Evolutionary conservation across 2,113 vertebrate species (phyloP).

Genomic region (Poeciliopsis turrubarensis): DNA sequence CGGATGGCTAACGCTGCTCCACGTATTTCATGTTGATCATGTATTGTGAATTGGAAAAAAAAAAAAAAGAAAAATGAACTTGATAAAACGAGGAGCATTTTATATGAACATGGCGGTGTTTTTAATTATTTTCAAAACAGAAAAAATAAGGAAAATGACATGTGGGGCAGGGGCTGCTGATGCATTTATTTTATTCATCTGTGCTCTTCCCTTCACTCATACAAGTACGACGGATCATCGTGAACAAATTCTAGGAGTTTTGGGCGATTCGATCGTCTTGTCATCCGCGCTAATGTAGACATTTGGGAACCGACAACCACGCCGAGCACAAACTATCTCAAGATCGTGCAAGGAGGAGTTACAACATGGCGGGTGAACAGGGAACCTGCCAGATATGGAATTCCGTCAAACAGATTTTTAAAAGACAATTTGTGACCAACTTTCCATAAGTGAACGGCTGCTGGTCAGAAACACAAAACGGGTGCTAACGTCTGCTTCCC

Average conservation of each 20-base stretch:
- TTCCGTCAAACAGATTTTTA: slow-evolving; percentile 5
- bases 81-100: slow-evolving; percentile 36
- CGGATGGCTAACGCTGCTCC: slow-evolving; percentile 19
- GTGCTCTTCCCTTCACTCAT: slow-evolving; percentile 35
- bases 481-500: slow-evolving; percentile 49
- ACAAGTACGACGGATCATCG: background rate
- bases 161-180: slow-evolving; percentile 9
- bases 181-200: slow-evolving; percentile 25
- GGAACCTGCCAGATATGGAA: background rate
- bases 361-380: background rate
- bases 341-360: background rate
- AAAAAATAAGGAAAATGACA: background rate
- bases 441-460: background rate
- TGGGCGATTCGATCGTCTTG: background rate
- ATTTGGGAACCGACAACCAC: background rate
- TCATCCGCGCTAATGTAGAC: background rate
- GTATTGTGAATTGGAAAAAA: slow-evolving; percentile 35
- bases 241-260: slow-evolving; percentile 14
- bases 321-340: slow-evolving; percentile 31
- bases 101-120: slow-evolving; percentile 49
- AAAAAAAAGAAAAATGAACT: too few species aligned
- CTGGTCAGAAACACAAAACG: background rate
- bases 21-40: slow-evolving; percentile 9
- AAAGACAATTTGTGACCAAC: background rate
- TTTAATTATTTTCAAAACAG: slow-evolving; percentile 55